These are phyloP conservation scores for Semnornis frantzii DNA, from an alignment of 2,113 vertebrate species.

Conservation along the genomic window DNA sequence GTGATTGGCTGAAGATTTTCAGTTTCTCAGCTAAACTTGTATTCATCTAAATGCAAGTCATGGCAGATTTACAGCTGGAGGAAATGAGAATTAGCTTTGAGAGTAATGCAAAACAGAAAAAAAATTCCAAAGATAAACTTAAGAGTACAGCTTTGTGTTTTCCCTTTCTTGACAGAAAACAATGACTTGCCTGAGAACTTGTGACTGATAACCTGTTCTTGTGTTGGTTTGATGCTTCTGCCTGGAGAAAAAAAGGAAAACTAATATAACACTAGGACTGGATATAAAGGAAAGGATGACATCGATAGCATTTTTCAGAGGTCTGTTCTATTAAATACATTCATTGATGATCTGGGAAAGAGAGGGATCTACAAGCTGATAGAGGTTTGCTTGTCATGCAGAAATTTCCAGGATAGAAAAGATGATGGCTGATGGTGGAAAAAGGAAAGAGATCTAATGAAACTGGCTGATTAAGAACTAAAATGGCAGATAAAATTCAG, in stretches of 20 bases:
- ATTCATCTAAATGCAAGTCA: conserved; percentile 24
- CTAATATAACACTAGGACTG: background rate
- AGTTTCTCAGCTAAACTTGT: background rate
- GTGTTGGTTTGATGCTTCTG: background rate
- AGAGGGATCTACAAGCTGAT: background rate
- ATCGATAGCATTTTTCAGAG: background rate
- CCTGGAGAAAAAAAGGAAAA: background rate
- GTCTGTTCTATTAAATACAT: background rate
- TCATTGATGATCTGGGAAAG: background rate
- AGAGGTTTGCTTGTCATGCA: background rate
- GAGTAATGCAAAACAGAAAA: background rate
- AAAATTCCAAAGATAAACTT: background rate
- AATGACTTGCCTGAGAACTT: background rate
- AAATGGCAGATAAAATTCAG: background rate
- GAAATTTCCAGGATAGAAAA: background rate
- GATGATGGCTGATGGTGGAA: background rate
- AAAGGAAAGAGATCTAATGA: background rate
- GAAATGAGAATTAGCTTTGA: conserved; percentile 49
- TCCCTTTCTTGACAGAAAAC: background rate
- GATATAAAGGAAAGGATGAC: background rate
- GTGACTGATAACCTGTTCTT: background rate
- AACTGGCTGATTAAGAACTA: background rate
- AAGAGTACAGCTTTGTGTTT: background rate
- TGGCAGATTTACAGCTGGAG: conserved; percentile 34
- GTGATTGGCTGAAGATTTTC: background rate